Percentiles rank a stretch among this genome's conserved stretches.
Conservation (phyloP, 2,888 invertebrate genomes). For the Epinotia demarniana region DNA sequence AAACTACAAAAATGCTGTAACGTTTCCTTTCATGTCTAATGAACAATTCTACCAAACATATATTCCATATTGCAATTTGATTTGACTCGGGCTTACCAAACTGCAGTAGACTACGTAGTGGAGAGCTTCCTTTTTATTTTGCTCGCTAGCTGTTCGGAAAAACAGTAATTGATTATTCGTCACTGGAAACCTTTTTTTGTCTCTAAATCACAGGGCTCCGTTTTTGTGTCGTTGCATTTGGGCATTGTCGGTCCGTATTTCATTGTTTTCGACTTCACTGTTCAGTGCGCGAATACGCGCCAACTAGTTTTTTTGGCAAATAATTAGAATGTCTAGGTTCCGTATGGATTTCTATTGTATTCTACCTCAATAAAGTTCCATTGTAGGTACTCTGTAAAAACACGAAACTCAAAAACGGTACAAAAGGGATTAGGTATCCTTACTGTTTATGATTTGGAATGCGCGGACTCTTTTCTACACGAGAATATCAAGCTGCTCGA, state of each 20-base stretch:
- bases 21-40: neutral
- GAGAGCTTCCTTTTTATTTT: neutral
- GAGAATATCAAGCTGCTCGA: neutral
- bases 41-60: neutral
- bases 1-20: neutral
- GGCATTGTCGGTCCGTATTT: neutral
- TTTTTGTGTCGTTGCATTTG: neutral
- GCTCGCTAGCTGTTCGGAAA: neutral
- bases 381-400: neutral
- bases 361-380: too few relatives aligned
- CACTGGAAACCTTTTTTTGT: neutral
- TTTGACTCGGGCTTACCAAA: constrained; percentile 4
- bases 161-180: neutral
- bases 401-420: neutral
- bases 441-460: neutral
- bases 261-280: neutral
- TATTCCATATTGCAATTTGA: neutral
- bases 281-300: neutral
- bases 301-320: too few relatives aligned
- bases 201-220: neutral
- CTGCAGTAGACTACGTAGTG: neutral
- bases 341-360: too few relatives aligned
- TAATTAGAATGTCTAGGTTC: too few relatives aligned
- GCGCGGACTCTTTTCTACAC: neutral
- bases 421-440: neutral